These are phyloP conservation scores for Nineta flava DNA, from an alignment of 2,888 invertebrate species.

Conservation along the genomic window DNA sequence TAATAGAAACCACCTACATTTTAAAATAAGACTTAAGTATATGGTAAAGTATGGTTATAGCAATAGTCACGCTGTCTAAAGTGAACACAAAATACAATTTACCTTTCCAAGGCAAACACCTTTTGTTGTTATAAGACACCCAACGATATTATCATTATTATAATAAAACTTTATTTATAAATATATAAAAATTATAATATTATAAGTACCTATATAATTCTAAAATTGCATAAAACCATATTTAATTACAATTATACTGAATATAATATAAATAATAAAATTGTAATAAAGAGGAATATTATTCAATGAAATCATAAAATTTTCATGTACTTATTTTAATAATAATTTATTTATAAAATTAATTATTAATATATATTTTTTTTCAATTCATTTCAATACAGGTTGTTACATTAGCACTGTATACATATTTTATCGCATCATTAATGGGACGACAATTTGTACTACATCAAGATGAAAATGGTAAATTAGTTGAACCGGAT, in stretches of 20 bases:
- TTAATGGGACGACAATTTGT: slow-evolving; percentile 78
- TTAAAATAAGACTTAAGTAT: too few species aligned
- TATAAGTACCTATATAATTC: too few species aligned
- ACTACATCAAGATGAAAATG: slow-evolving; percentile 30
- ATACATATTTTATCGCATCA: slow-evolving; percentile 81
- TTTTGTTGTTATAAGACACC: background rate
- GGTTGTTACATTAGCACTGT: slow-evolving; percentile 85
- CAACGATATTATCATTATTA: too few species aligned
- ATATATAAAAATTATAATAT: too few species aligned
- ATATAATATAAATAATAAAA: too few species aligned
- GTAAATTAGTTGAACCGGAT: slow-evolving; percentile 50
- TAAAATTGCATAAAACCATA: too few species aligned
- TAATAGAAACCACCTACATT: too few species aligned
- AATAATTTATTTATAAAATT: background rate
- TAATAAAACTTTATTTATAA: too few species aligned
- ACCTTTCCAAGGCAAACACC: background rate
- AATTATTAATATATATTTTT: background rate
- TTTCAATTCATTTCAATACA: slow-evolving; percentile 20
- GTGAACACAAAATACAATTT: background rate
- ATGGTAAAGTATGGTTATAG: too few species aligned
- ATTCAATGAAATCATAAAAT: too few species aligned
- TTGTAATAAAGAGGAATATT: too few species aligned
- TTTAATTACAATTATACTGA: too few species aligned
- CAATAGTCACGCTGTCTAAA: background rate
- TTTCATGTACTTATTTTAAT: background rate